Evolutionary conservation across 2,797 vertebrate species (phyloP), one percentile per base, ranked within the genome.

Genomic region (Crypturellus tataupa): DNA sequence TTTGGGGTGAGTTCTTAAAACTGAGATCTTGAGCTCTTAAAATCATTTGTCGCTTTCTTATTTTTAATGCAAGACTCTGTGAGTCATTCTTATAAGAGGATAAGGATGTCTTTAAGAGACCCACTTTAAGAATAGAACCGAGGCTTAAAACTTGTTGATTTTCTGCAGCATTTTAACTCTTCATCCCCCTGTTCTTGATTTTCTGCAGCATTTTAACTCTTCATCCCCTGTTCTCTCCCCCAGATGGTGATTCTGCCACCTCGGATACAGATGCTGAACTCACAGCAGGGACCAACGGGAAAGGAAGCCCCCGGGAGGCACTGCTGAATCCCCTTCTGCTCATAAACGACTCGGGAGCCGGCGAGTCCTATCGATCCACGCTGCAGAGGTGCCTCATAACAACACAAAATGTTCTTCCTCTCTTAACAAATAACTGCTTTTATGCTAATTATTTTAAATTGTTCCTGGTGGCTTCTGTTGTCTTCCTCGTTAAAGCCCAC

Each of bases 371-470:
- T 6, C 94, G 99, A 40, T 99, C 99, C 12, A 99, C 99, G 0
- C 98, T 99, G n/a, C 98, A 99, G 68, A 99, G 99, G 99, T 99
- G 97, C 85, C 51, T 31, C 11, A 29, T 4, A 2, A 2, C 1
- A 33, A 16, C 4, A 3, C 5, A 2, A 42, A 8, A 0, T 19
- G 49, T 8, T 9, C 47, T 20, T n/a, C 24, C 46, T 69, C 0
- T 5, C 25, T 24, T 14, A 55, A 35, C 42, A 47, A 15, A 31
- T 13, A 6, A 2, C 12, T n/a, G 0, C 7, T 20, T 70, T 40
- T 56, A 56, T 5, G 16, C 60, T 19, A 2, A 1, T 15, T 35
- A 1, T 12, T 44, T 65, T 18, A 10, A 15, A 14, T 44, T 6
- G 37, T 63, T 25, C 0, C 15, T 2, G 0, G 40, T 17, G 63